These are phyloP conservation scores for Zygaena filipendulae DNA, from an alignment of 2,888 invertebrate species.

Conservation along the genomic window DNA sequence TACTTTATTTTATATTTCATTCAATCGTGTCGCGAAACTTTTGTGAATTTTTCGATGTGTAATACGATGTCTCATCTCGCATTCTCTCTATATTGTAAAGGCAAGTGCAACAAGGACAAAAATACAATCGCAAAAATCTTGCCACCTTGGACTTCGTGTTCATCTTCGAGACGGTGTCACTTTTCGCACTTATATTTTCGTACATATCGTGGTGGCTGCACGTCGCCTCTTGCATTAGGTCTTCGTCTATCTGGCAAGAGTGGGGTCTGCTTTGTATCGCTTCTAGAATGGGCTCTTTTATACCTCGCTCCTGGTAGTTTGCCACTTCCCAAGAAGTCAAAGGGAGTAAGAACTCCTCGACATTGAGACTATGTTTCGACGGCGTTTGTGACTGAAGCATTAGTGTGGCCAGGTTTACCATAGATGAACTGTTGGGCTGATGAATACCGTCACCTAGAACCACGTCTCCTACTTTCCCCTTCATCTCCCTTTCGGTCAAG, in stretches of 20 bases:
- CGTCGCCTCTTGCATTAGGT: conserved; percentile 14
- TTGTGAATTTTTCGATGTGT: no score
- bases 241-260: conserved; percentile 11
- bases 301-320: conserved; percentile 20
- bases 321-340: conserved; percentile 67
- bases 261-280: conserved; percentile 19
- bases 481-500: conserved; percentile 37
- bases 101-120: conserved; percentile 56
- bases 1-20: no score
- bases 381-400: conserved; percentile 45
- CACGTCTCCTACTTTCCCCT: conserved; percentile 49
- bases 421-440: conserved; percentile 64
- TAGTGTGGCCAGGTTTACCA: conserved; percentile 69
- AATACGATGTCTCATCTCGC: conserved; percentile 25
- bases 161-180: conserved; percentile 24
- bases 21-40: no score
- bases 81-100: conserved; percentile 48
- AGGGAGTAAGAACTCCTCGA: conserved; percentile 65
- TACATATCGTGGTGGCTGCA: conserved; percentile 19
- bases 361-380: conserved; percentile 39
- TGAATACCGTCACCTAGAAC: conserved; percentile 68
- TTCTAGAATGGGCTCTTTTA: conserved; percentile 20
- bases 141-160: conserved; percentile 44
- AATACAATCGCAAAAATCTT: conserved; percentile 47
- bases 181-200: conserved; percentile 21